Base-by-base conservation (phyloP, 2,797 vertebrate species). In the Capromys pilorides region DNA sequence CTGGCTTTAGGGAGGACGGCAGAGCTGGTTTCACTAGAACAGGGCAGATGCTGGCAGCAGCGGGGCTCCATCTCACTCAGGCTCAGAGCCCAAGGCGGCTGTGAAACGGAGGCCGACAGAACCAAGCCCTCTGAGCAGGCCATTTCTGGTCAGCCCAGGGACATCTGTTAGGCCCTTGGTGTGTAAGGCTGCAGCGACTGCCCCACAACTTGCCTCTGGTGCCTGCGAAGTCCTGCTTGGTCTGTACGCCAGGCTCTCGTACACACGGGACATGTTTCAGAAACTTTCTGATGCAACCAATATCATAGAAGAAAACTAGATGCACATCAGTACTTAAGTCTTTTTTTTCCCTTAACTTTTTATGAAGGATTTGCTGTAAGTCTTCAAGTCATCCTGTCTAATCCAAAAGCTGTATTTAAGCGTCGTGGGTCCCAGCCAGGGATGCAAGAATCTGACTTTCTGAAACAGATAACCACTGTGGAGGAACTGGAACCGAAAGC, bases 381-480 rank as follows among this genome's bases (percentile, higher is more conserved):
- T 96, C 99, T 99, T 95, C 99, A 99, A 97, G 99, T 99, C 98
- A 99, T 99, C 97, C 98, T 99, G 91, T 98, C 98, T 0, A 99
- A 99, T 96, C 99, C 99, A 0, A 99, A 99, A 97, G 99, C 99
- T 0, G 98, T 99, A 94, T 99, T 99, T 98, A 99, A 99, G 97
- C 99, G 99, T 0, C 98, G 99, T 31, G 99, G 99, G 66, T 99
- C 99, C 93, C 99, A 99, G 96, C 99, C 99, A 2, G 99, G 99
- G 95, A 99, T 99, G 99, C 99, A 99, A 98, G 99, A 99, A 98
- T 99, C 99, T 0, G 99, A 99, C 98, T 99, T 99, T 97, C 99
- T 99, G 95, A 99, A 99, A 96, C 99, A 99, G 98, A 99, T 99
- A 97, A 99, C 99, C 59, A 99, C 99, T 88, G 98, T 99, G 90